Evolutionary conservation across 2,797 vertebrate genomes (phyloP).

Genomic region (Propithecus perrieri): DNA sequence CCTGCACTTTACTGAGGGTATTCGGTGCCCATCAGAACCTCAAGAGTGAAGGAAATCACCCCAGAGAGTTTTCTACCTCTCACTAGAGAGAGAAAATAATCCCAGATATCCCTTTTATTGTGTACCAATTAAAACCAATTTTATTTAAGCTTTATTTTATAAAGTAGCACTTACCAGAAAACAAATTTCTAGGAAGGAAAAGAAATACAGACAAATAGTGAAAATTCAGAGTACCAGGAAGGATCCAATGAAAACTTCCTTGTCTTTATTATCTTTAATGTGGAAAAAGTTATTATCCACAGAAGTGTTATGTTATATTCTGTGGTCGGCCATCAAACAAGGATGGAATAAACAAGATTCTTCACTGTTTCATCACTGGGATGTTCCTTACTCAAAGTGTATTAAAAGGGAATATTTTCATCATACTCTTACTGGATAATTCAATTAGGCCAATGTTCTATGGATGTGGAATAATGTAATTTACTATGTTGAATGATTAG

Average conservation of each 20-base stretch:
- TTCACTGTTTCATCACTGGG: constrained; percentile 63
- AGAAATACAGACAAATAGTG: background rate
- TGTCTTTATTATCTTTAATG: constrained; percentile 51
- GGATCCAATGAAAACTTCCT: constrained; percentile 49
- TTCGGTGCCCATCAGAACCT: background rate
- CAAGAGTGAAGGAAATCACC: background rate
- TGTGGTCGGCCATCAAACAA: constrained; percentile 68
- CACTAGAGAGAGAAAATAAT: background rate
- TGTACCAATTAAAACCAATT: constrained; percentile 41
- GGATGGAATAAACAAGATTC: constrained; percentile 62
- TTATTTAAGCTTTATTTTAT: constrained; percentile 51
- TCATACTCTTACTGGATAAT: constrained; percentile 73
- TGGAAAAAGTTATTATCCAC: constrained; percentile 65
- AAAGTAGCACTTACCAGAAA: constrained; percentile 48
- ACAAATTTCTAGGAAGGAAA: constrained; percentile 44
- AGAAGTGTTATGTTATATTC: constrained; percentile 66
- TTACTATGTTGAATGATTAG: constrained; percentile 79
- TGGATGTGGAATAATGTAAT: constrained; percentile 75
- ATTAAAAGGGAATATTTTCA: constrained; percentile 72
- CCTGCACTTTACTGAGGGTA: background rate
- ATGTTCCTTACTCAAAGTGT: constrained; percentile 59
- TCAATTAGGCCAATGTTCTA: constrained; percentile 75
- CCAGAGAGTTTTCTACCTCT: background rate
- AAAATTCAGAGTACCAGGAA: constrained; percentile 54
- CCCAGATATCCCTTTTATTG: background rate